Evolutionary conservation across 1,140 invertebrate genomes (phyloP), one percentile per base, ranked within the genome.

Genomic region (Neuroterus valhalla): DNA sequence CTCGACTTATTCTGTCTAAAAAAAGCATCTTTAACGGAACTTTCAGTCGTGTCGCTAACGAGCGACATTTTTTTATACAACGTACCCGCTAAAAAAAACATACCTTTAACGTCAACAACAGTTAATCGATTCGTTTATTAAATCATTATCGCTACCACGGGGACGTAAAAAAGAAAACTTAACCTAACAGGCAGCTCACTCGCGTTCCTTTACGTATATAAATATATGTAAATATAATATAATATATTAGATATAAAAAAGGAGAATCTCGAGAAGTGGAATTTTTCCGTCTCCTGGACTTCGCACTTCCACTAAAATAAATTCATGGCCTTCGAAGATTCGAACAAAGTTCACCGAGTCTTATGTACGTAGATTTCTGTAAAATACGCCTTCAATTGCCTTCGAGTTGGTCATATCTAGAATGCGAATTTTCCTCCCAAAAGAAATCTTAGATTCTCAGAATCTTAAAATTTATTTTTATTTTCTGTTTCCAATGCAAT

Each of bases 381-480:
- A 87, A 89, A 88, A 90, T 89, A 89, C 89, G 87, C 88, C 82
- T 89, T 82, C 84, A 89, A 89, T 89, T 89, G 87, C 82, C 86
- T 78, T 68, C n/a, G 78, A 70, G 77, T 23, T 55, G 19, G 21
- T 55, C 31, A 38, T 38, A 21, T 23, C 21, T 11, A 55, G 19
- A 14, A 15, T n/a, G 14, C 26, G n/a, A 15, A 62, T 62, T 26
- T 62, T 14, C 21, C 55, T 31, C 23, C 23, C 55, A 38, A 4
- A 15, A 15, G 26, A 31, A 38, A 38, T 38, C 1, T 38, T 38
- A 8, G 3, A 38, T 38, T 31, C 14, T 55, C 5, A 46, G 11
- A 50, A n/a, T n/a, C n/a, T n/a, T n/a, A n/a, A n/a, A n/a, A n/a
- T n/a, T 50, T 11, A 50, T 19, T 62, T 31, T 31, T 31, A n/a